phyloP scores from a whole-genome alignment of 2,113 vertebrate genomes.

The Pithys albifrons region DNA sequence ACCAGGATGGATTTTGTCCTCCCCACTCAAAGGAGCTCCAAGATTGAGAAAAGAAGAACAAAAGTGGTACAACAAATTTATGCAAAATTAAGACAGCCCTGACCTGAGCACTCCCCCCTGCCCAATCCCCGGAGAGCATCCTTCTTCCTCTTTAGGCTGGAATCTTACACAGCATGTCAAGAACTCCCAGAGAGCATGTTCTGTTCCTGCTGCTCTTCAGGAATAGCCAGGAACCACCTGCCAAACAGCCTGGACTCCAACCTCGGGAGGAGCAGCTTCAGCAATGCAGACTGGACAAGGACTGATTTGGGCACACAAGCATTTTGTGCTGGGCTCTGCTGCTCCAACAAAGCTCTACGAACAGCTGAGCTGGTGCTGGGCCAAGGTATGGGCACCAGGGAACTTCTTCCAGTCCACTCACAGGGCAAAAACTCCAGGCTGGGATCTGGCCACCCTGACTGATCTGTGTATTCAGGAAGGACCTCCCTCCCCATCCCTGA shows the following conservation, averaged over 20 bases:
- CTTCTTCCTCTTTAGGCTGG: not conserved
- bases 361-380: not conserved
- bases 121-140: not conserved
- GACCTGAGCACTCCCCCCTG: not conserved
- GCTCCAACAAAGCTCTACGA: not conserved
- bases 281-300: accelerated
- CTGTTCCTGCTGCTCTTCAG: not conserved
- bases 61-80: not conserved
- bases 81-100: not conserved
- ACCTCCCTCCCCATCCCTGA: not conserved
- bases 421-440: not conserved
- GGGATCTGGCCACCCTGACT: too few species aligned
- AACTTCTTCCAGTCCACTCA: not conserved
- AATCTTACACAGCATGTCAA: not conserved
- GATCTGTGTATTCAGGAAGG: not conserved
- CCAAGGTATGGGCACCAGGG: not conserved
- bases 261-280: not conserved
- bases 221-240: not conserved
- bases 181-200: not conserved
- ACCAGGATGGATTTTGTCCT: not conserved
- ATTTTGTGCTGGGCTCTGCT: not conserved
- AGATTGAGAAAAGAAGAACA: not conserved
- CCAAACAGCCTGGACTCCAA: not conserved
- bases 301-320: not conserved
- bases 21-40: not conserved